Base-by-base conservation (phyloP, 2,797 vertebrate genomes). In the Manis javanica region DNA sequence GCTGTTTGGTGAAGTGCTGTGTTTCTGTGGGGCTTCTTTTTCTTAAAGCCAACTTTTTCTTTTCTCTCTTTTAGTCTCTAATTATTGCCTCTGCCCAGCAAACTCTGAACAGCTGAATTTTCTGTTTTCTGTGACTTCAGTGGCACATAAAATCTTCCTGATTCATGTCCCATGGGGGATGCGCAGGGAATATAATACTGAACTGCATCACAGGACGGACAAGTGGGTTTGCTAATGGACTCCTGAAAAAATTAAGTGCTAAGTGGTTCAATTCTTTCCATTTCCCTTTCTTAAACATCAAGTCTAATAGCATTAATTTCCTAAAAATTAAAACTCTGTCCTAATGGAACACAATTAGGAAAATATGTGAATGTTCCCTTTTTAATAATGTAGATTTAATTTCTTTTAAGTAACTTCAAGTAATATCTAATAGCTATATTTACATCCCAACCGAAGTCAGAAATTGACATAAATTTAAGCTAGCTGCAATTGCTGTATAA, bases 311-410 rank as follows among this genome's bases (percentile, higher is more conserved):
- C 95, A 97, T 95, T 93, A 75, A 95, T 97, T 95, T 97, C 77
- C 72, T 68, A 87, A 96, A 95, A 96, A 88, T 87, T 93, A 95
- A 96, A 97, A 96, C 93, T 95, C 84, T 83, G 21, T 34, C 26
- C 90, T 95, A 96, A 96, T 92, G 88, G 84, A 95, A 79, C 64
- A 90, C 82, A 97, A 87, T 95, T 88, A 92, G n/a, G 81, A 92
- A 95, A 95, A 93, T 14, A 75, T 83, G 59, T 51, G 55, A 95
- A 57, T 11, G 23, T 88, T 71, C 39, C 34, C 57, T 94, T 94
- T 96, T 90, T 51, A 91, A 71, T 64, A 71, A 46, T 81, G 57
- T 57, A 72, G 37, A 68, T 72, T 85, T 91, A 90, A 91, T 97
- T 93, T 91, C 34, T 92, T 85, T 90, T 81, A 94, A 94, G 92